Base-by-base conservation (phyloP, 1,140 invertebrate species). In the Gryon sp. region DNA sequence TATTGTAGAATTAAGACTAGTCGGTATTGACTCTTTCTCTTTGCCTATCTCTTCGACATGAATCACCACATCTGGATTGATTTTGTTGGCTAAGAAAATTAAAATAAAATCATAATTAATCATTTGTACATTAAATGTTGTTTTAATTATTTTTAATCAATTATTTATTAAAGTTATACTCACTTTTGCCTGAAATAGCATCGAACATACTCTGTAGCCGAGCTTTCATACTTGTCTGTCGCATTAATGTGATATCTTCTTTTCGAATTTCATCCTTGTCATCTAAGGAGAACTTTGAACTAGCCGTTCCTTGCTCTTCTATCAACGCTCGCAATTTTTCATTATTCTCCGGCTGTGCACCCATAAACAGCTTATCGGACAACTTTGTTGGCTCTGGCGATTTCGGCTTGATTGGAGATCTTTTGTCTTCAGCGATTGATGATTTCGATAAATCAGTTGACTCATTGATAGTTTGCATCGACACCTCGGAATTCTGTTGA, bases 131-230 rank as follows among this genome's bases (percentile, higher is more conserved):
- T n/a, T n/a, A n/a, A 38, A 38, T 14, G 1, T 38, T n/a, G 11
- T 14, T 15, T 15, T 38, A 5, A 40, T 40, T 19, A 19, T 24
- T 24, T 4, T 24, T 24, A 24, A 24, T 24, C n/a, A n/a, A 24
- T 24, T 24, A 24, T 24, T 24, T 24, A 24, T 24, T 24, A 24
- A 24, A 4, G 7, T 22, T 20, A 15, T 45, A 65, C 76, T 83
- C 76, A 87, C 86, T 76, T 84, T 88, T 88, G 4, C 87, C 88
- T n/a, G 87, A 87, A 74, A 88, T 87, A 0, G 87, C 87, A 76
- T 88, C 84, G 18, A 88, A 88, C 87, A 89, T 88, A 41, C 85
- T 88, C 32, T 87, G 86, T 3, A 88, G 69, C 38, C 86, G 84
- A 0, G 82, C 75, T 16, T 84, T 83, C 87, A 88, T 87, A 50